Base-by-base conservation (phyloP, 2,888 invertebrate genomes). In the Aricia artaxerxes region DNA sequence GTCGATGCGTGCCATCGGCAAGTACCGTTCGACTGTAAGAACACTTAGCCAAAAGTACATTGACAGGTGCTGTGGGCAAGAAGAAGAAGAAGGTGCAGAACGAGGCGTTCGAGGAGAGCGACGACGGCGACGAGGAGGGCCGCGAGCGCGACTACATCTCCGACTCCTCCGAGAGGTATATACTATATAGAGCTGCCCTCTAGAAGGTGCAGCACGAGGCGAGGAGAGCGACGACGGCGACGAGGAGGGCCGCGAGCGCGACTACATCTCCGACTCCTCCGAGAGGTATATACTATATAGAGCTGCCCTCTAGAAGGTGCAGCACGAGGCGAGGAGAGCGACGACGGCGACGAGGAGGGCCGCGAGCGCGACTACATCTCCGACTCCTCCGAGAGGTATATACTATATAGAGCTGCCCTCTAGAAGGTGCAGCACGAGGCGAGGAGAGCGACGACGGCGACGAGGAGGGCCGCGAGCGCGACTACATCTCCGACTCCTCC, bases 151-250 rank as follows among this genome's bases (percentile, higher is more conserved):
- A 99, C 91, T 99, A 99, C 87, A 99, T 99, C 86, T 98, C 98
- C 0, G 98, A 98, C 87, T 97, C 97, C 0, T 97, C 97, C 0
- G 97, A 96, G 82, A 96, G 96, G 96, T 96, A 76, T 5, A 44
- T 44, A 44, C 9, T 44, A 9, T 7, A 49, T 49, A 49, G 9
- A 9, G 9, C 49, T 49, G 49, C 49, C 49, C 49, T 49, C 3
- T 49, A 96, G 79, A 97, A 97, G 82, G 97, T 97, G 0, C 97
- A 98, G 82, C 97, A 97, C 83, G 99, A 99, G 88, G 99, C 98
- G 99, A 99, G 89, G 99, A 99, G 87, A 99, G 99, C 83, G 99
- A 99, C 89, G 99, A 99, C 88, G 99, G 99, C 0, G 99, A 99
- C 88, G 98, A 98, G 86, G 99, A 99, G 92, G 99, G 99, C 0